Percentiles rank a stretch among this genome's conserved stretches.
Conservation (phyloP, 2,113 vertebrate genomes). For the Nycticebus coucang region DNA sequence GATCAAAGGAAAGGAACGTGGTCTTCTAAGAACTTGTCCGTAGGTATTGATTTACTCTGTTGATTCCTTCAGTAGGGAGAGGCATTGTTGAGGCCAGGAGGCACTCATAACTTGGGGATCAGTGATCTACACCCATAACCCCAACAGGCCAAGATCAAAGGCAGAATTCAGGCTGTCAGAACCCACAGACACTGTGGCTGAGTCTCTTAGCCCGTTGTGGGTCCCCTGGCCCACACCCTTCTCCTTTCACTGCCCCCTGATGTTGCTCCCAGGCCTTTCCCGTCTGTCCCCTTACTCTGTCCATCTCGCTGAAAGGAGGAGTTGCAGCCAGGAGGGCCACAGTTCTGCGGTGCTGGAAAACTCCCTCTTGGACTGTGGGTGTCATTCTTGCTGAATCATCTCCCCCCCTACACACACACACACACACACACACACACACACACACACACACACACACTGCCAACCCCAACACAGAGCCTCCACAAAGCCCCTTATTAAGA, state of each 20-base stretch:
- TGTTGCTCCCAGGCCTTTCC: too few species aligned
- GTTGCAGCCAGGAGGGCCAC: background rate
- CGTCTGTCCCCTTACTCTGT: background rate
- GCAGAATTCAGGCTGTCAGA: background rate
- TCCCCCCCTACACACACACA: too few species aligned
- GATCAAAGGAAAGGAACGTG: background rate
- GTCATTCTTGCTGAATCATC: background rate
- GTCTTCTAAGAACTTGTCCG: background rate
- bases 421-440: too few species aligned
- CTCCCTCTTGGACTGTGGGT: background rate
- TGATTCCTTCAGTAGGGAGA: background rate
- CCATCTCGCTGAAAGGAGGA: constrained; percentile 11
- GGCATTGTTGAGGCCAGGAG: background rate
- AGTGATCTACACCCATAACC: background rate
- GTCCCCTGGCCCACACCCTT: background rate
- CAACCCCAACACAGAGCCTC: constrained; percentile 20
- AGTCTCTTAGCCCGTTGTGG: background rate
- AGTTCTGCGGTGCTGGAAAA: background rate
- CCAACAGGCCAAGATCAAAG: background rate
- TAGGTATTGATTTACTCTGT: background rate
- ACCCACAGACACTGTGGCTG: background rate
- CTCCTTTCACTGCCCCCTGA: background rate
- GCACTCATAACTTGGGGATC: too few species aligned
- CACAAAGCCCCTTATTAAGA: constrained; percentile 61
- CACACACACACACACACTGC: too few species aligned